Evolutionary conservation across 2,888 invertebrate species (phyloP).

Genomic region (Latheticus oryzae): DNA sequence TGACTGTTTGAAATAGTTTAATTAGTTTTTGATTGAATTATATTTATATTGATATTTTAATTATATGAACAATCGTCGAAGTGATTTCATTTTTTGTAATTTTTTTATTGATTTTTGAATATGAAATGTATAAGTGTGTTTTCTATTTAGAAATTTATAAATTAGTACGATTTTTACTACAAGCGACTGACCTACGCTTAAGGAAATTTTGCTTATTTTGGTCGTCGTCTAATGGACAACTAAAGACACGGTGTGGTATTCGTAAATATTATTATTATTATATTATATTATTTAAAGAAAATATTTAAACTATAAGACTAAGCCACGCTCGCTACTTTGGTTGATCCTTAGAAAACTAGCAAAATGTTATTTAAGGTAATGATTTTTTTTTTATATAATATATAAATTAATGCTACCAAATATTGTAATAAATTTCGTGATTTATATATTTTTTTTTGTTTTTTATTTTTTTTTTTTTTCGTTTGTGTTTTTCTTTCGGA

Average conservation of each 20-base stretch:
- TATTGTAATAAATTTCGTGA: slow-evolving; percentile 68
- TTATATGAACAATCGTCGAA: slow-evolving; percentile 61
- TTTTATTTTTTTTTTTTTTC: slow-evolving; percentile 56
- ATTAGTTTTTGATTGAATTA: slow-evolving; percentile 64
- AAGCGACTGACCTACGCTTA: slow-evolving; percentile 61
- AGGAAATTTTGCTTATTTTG: slow-evolving; percentile 56
- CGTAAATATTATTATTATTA: no score
- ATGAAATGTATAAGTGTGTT: slow-evolving; percentile 66
- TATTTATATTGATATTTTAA: slow-evolving; percentile 67
- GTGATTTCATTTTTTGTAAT: slow-evolving; percentile 62
- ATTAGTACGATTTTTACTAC: slow-evolving; percentile 61
- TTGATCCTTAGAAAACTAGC: slow-evolving; percentile 58
- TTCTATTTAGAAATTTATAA: slow-evolving; percentile 66
- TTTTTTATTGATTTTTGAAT: slow-evolving; percentile 65
- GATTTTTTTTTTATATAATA: slow-evolving; percentile 63
- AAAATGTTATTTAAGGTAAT: slow-evolving; percentile 62
- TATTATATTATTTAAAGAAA: slow-evolving; percentile 40
- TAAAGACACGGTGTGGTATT: slow-evolving; percentile 51
- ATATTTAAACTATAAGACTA: slow-evolving; percentile 58
- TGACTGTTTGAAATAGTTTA: slow-evolving; percentile 66
- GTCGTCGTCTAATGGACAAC: slow-evolving; percentile 54
- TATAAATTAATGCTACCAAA: slow-evolving; percentile 68
- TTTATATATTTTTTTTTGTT: slow-evolving; percentile 64
- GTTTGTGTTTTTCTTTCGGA: slow-evolving; percentile 44
- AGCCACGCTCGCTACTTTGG: slow-evolving; percentile 55